Evolutionary conservation across 92 coral and sea anemone species (phyloP).

Genomic region (Pocillopora grandis): DNA sequence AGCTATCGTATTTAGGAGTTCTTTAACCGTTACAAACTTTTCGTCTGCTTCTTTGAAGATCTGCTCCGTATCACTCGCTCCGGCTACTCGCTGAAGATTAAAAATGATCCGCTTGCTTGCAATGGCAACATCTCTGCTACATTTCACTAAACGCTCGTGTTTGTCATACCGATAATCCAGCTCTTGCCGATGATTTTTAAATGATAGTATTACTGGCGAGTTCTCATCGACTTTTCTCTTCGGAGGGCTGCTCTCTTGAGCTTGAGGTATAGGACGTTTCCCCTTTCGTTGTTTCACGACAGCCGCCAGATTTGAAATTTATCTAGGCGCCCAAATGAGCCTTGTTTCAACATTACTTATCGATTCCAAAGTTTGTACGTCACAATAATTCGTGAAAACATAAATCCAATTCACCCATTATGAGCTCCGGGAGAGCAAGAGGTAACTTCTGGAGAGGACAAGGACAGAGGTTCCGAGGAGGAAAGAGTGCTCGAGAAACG

Average conservation of each 20-base stretch:
- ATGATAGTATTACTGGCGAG: slow-evolving; percentile 71
- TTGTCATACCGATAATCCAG: slow-evolving; percentile 87
- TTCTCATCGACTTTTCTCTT: slow-evolving; percentile 51
- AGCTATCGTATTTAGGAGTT: slow-evolving; percentile 77
- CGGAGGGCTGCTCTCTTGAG: slow-evolving; percentile 1
- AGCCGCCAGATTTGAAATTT: slow-evolving; percentile 34
- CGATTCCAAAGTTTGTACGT: background rate
- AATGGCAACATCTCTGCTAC: slow-evolving; percentile 91
- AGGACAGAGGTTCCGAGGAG: slow-evolving; percentile 56
- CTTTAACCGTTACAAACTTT: slow-evolving; percentile 74
- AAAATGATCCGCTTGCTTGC: slow-evolving; percentile 89
- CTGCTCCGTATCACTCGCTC: slow-evolving; percentile 59
- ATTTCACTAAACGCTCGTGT: slow-evolving; percentile 90
- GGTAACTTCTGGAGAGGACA: slow-evolving; percentile 76
- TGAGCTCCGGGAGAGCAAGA: slow-evolving; percentile 75
- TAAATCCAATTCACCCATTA: background rate
- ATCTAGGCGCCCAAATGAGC: background rate
- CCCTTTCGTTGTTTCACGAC: background rate
- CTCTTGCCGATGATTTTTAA: slow-evolving; percentile 74
- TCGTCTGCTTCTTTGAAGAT: slow-evolving; percentile 78
- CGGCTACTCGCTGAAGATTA: slow-evolving; percentile 76
- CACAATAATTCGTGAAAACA: background rate
- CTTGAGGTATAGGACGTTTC: slow-evolving; percentile 16
- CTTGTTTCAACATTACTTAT: background rate
- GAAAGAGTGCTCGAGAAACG: slow-evolving; percentile 21